Evolutionary conservation across 2,888 invertebrate species (phyloP).

Genomic region (Embidobia sp.): DNA sequence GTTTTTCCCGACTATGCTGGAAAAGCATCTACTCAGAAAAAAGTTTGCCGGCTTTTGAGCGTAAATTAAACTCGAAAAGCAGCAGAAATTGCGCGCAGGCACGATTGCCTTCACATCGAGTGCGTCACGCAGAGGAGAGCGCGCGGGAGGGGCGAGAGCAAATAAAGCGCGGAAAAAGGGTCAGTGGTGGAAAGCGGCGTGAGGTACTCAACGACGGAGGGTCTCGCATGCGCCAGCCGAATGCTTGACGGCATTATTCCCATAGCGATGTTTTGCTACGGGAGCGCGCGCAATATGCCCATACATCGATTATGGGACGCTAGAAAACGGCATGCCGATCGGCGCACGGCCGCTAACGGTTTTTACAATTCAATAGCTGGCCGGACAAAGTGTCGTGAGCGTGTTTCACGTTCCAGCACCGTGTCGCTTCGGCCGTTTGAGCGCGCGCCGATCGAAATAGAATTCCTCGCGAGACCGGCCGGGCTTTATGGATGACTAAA

Average conservation of each 20-base stretch:
- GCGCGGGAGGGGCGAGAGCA: background rate
- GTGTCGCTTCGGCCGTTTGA: slow-evolving; percentile 56
- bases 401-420: slow-evolving; percentile 60
- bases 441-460: slow-evolving; percentile 56
- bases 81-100: no score
- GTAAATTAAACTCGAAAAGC: no score
- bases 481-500: slow-evolving; percentile 65
- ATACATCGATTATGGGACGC: slow-evolving; percentile 54
- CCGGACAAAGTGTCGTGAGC: slow-evolving; percentile 63
- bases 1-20: no score
- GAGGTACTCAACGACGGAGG: slow-evolving; percentile 8
- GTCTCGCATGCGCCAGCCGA: slow-evolving; percentile 31
- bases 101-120: no score
- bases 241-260: slow-evolving; percentile 31
- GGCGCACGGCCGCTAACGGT: slow-evolving; percentile 59
- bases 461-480: slow-evolving; percentile 60
- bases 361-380: slow-evolving; percentile 65
- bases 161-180: slow-evolving; percentile 14
- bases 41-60: no score
- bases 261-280: slow-evolving; percentile 47
- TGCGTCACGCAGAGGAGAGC: no score
- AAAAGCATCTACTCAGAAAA: no score
- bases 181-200: slow-evolving; percentile 17
- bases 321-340: slow-evolving; percentile 59
- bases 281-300: slow-evolving; percentile 41